These are phyloP conservation scores for Gila robusta DNA, from an alignment of 2,797 vertebrate species.

Conservation along the genomic window DNA sequence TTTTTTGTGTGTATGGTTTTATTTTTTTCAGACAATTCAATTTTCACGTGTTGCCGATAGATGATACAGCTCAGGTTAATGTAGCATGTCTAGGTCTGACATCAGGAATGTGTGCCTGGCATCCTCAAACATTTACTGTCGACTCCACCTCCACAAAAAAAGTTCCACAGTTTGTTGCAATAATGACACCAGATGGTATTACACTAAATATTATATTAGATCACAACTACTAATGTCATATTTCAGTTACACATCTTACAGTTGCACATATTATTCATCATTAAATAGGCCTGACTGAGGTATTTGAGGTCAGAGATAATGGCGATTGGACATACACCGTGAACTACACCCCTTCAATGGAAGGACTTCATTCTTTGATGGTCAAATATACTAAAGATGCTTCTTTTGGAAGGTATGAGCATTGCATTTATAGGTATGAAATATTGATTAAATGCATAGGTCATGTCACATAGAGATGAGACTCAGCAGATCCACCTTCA, in stretches of 20 bases:
- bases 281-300: conserved; percentile 14
- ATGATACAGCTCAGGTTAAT: conserved; percentile 14
- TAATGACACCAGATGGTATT: conserved; percentile 40
- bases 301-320: conserved; percentile 12
- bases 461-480: not conserved
- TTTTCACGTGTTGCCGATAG: conserved; percentile 42
- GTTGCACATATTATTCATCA: not conserved
- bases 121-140: conserved; percentile 29
- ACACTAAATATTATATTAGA: not conserved
- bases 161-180: conserved; percentile 11
- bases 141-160: conserved; percentile 27
- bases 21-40: conserved; percentile 1
- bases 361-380: conserved; percentile 37
- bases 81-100: conserved; percentile 18
- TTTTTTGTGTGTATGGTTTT: not conserved
- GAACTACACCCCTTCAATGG: conserved; percentile 40
- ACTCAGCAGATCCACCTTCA: not conserved
- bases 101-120: conserved; percentile 27
- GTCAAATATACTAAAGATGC: conserved; percentile 36
- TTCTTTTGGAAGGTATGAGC: not conserved
- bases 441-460: not conserved
- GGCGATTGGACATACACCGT: conserved; percentile 35
- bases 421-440: not conserved
- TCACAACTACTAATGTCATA: not conserved
- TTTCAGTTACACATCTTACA: not conserved